Base-by-base conservation (phyloP, 1,140 invertebrate species). In the Pantala flavescens region DNA sequence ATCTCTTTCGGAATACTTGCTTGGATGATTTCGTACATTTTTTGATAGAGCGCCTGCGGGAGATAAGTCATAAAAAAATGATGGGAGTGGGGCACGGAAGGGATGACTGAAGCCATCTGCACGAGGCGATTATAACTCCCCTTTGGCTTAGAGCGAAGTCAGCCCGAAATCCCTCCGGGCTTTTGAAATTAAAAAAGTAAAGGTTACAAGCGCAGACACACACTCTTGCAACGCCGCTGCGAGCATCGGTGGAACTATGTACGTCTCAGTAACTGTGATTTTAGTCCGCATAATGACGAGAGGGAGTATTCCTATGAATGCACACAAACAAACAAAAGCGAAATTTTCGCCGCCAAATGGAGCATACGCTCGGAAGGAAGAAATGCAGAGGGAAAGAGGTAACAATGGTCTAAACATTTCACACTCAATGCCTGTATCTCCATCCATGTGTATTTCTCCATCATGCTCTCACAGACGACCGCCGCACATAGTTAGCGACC, bases 231-330 rank as follows among this genome's bases (percentile, higher is more conserved):
- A 16, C 49, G 49, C n/a, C 16, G 49, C n/a, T 16, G 49, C 49
- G 5, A 63, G 49, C n/a, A 36, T 36, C 28, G 28, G 28, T 36
- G 9, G 28, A 5, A 36, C 28, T 36, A 63, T 63, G 49, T 63
- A 63, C 49, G n/a, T 63, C 49, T 16, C 49, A 21, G 49, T 63
- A 63, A 63, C 49, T 63, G 49, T 63, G 49, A 63, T 63, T 63
- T 63, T 63, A 21, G 49, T 21, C 49, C 49, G 49, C 12, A 63
- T 19, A 63, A 63, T 21, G 49, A 63, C 12, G 49, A 63, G 49
- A 63, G 49, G 12, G n/a, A 9, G 28, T 36, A 36, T 9, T 36
- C 28, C 28, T 36, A 36, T 36, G 28, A 36, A 63, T 21, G 12
- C 49, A 63, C 49, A 63, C 49, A 63, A 16, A 63, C 49, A 63